A percentile compares a stretch with the other conserved stretches of the same genome.
Evolutionary conservation across 2,113 vertebrate species (phyloP).

Genomic region (Takifugu bimaculatus): DNA sequence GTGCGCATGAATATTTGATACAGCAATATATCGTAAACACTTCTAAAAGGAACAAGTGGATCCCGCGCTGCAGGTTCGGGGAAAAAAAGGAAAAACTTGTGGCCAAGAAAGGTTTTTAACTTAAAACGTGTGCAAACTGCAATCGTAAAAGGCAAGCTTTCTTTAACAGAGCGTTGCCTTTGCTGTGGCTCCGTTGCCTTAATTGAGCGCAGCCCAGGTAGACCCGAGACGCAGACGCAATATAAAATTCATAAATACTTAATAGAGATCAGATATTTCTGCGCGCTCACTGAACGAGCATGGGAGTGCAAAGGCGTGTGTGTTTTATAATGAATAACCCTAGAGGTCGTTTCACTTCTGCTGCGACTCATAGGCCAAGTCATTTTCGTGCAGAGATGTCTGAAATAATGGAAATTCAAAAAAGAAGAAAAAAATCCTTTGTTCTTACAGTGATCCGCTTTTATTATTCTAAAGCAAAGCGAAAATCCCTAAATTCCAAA

Average conservation of each 20-base stretch:
- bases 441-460: no score
- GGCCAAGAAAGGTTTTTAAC: conserved; percentile 5
- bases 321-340: background rate
- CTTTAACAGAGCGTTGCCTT: no score
- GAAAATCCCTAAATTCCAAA: no score
- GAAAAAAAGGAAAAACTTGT: background rate
- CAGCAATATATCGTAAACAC: conserved; percentile 26
- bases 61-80: background rate
- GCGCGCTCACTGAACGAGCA: background rate
- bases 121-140: background rate
- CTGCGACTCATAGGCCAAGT: background rate
- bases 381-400: background rate
- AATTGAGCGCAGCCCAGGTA: background rate
- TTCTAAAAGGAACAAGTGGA: background rate
- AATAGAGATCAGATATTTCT: conserved; percentile 18
- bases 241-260: conserved; percentile 15
- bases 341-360: background rate
- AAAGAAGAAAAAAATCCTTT: background rate
- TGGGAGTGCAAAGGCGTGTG: background rate
- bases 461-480: no score
- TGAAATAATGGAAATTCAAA: background rate
- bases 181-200: no score
- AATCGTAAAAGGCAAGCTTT: no score
- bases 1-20: conserved; percentile 40
- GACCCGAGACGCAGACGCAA: background rate